Evolutionary conservation across 1,140 invertebrate genomes (phyloP), one percentile per base, ranked within the genome.

Genomic region (Ips nitidus): DNA sequence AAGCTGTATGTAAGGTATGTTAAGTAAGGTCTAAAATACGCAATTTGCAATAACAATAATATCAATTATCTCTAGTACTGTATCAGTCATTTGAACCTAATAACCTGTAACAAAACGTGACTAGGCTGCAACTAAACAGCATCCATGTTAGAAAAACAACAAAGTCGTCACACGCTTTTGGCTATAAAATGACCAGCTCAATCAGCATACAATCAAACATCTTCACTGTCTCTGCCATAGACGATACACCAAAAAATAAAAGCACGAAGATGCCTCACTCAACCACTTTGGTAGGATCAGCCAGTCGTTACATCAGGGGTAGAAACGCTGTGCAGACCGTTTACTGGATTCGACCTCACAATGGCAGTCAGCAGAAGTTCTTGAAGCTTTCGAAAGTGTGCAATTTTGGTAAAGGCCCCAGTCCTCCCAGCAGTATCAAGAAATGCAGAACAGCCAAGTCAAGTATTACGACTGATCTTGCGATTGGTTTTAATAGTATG

Each of bases 321-420:
- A 85, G 87, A 66, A 86, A 90, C 72, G 88, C 87, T 1, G 84
- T 89, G 22, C 88, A 90, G 73, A 90, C 88, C 0, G 87, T 90
- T 1, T 90, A 90, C 73, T 90, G 89, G 89, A 83, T 83, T 62
- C 78, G 82, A 39, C 58, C 67, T 7, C 45, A 41, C 3, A 57
- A 67, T 22, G 63, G 63, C 7, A 68, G 38, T 0, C 45, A 58
- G 1, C 60, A 70, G 37, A 75, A 75, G 52, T 73, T 77, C 22
- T 45, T 76, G 50, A 77, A 77, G 57, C 60, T 77, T 7, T 73
- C 71, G 6, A 75, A 74, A 50, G 74, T 70, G 0, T 71, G 74
- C 52, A 74, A 66, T 47, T 76, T 76, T 58, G 60, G 69, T 45
- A 70, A 66, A 41, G 45, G 22, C 22, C 64, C 50, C 7, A 61